Base-by-base conservation (phyloP, 2,888 invertebrate genomes). In the Epinotia brunnichana region DNA sequence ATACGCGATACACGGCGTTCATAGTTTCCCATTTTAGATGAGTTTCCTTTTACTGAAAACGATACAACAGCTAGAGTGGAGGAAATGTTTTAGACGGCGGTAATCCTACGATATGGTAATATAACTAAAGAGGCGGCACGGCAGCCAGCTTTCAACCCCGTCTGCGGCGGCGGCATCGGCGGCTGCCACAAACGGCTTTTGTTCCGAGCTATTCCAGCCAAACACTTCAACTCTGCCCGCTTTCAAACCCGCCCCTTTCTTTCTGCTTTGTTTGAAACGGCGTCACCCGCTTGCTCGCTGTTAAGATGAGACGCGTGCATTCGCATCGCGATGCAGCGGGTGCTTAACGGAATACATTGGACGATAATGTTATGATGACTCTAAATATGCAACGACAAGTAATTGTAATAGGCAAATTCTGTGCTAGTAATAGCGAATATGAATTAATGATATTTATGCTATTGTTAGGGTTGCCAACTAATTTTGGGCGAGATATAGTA, bases 191-290 rank as follows among this genome's bases (percentile, higher is more conserved):
- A 10, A 17, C 10, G 35, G 59, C 59, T 17, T 59, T 59, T 59
- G 59, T 59, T 59, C 39, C n/a, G 39, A 48, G n/a, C 57, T 15
- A 29, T 29, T n/a, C 29, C n/a, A 57, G 57, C 57, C 59, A n/a
- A 59, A 59, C 59, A 59, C 59, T 59, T 39, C 17, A 59, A 10
- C 17, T 17, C 19, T 39, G 59, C n/a, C 56, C 56, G 56, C 59
- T 59, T 59, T 59, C 35, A 39, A 39, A 39, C 17, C n/a, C n/a
- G n/a, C 48, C 17, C 39, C n/a, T n/a, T n/a, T n/a, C n/a, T 35
- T 35, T n/a, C 11, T 57, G 29, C 59, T 39, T 59, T 59, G 59
- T 59, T 59, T 11, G 39, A 39, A 29, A 10, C 39, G 1, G 3
- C n/a, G 5, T n/a, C 57, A 35, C 35, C n/a, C 3, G 39, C n/a